A percentile compares a stretch with the other conserved stretches of the same genome.
Evolutionary conservation across 2,797 vertebrate genomes (phyloP).

Genomic region (Xyrichtys novacula): DNA sequence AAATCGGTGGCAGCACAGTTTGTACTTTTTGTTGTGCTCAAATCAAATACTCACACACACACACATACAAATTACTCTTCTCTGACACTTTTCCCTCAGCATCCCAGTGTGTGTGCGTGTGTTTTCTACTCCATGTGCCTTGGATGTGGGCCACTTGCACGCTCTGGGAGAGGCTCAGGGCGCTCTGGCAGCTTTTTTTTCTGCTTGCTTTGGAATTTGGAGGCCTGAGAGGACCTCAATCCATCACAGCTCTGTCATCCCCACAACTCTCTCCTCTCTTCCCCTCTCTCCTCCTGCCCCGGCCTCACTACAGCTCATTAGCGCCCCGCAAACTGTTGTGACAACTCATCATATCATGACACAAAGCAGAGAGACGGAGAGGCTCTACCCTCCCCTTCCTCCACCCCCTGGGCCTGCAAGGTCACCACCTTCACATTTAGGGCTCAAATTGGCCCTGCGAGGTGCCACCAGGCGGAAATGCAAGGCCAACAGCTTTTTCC

Average conservation of each 20-base stretch:
- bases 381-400: slow-evolving; percentile 36
- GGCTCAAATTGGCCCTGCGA: slow-evolving; percentile 84
- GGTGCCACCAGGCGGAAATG: slow-evolving; percentile 84
- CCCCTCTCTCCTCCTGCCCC: slow-evolving; percentile 58
- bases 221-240: slow-evolving; percentile 81
- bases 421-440: slow-evolving; percentile 86
- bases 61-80: slow-evolving; percentile 14
- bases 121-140: slow-evolving; percentile 63
- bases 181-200: slow-evolving; percentile 74
- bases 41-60: slow-evolving; percentile 33
- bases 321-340: slow-evolving; percentile 83
- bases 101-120: slow-evolving; percentile 24
- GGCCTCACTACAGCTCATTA: slow-evolving; percentile 86
- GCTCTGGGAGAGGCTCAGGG: slow-evolving; percentile 72
- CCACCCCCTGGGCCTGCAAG: slow-evolving; percentile 71
- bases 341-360: slow-evolving; percentile 89
- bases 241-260: slow-evolving; percentile 84
- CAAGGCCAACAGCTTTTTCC: slow-evolving; percentile 83
- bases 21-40: slow-evolving; percentile 52
- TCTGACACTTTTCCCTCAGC: slow-evolving; percentile 18
- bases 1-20: slow-evolving; percentile 46
- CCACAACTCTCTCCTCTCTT: slow-evolving; percentile 55
- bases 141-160: slow-evolving; percentile 74
- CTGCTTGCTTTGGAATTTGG: slow-evolving; percentile 85
- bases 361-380: slow-evolving; percentile 81